Evolutionary conservation across 2,113 vertebrate species (phyloP).

Genomic region (Corythornis vintsioides): DNA sequence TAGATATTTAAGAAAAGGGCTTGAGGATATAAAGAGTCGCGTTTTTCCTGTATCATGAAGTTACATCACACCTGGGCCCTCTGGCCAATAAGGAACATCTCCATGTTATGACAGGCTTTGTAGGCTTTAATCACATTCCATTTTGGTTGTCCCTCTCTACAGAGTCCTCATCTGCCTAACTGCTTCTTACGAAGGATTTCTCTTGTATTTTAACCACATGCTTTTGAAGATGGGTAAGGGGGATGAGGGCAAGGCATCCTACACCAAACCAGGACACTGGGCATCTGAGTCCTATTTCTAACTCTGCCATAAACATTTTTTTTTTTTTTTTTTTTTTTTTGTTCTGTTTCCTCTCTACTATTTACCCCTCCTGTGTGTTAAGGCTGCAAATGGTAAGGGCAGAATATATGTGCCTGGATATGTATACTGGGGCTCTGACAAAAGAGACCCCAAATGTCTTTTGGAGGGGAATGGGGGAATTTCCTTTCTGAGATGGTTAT

Average conservation of each 20-base stretch:
- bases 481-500: not conserved
- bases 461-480: not conserved
- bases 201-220: not conserved
- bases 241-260: not conserved
- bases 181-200: not conserved
- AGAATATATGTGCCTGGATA: not conserved
- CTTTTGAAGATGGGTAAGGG: not conserved
- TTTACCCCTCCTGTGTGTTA: not conserved
- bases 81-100: not conserved
- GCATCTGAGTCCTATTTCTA: not conserved
- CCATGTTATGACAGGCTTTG: not conserved
- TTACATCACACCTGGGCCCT: not conserved
- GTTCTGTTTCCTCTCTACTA: not conserved
- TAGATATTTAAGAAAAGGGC: not conserved
- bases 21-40: not conserved
- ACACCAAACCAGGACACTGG: fast-evolving
- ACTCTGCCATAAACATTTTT: not conserved
- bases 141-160: not conserved
- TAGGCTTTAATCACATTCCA: not conserved
- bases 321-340: not conserved
- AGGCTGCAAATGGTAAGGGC: not conserved
- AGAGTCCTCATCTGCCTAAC: not conserved
- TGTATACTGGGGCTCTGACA: not conserved
- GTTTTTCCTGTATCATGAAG: not conserved
- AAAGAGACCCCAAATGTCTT: not conserved